A percentile compares a stretch with the other conserved stretches of the same genome.
phyloP scores from a whole-genome alignment of 2,888 invertebrate genomes.

The Chrysomela aeneicollis region DNA sequence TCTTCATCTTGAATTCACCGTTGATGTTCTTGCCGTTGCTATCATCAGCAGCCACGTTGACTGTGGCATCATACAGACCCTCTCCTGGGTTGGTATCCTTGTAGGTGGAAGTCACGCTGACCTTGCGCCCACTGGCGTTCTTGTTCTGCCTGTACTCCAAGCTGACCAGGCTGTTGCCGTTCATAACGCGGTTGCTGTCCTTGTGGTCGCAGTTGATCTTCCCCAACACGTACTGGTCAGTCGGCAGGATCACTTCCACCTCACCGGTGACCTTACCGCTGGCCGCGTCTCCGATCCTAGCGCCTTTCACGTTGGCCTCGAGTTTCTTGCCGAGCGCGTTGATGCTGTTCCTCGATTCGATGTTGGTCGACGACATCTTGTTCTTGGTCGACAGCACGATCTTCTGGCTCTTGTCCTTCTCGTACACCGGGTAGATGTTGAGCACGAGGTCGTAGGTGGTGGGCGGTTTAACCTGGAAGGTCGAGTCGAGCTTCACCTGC shows the following conservation, averaged over 20 bases:
- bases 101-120: constrained; percentile 55
- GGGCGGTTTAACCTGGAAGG: constrained; percentile 69
- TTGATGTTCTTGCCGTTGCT: constrained; percentile 63
- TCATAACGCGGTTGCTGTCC: constrained; percentile 48
- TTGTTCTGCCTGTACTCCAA: constrained; percentile 60
- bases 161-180: constrained; percentile 50
- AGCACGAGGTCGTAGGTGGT: constrained; percentile 69
- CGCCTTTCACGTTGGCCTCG: constrained; percentile 62
- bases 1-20: constrained; percentile 42
- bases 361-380: constrained; percentile 62
- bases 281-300: constrained; percentile 58
- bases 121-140: constrained; percentile 60
- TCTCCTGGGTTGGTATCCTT: constrained; percentile 61
- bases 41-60: constrained; percentile 60
- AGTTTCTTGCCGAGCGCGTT: constrained; percentile 63
- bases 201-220: constrained; percentile 56
- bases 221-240: constrained; percentile 60
- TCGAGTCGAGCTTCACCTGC: constrained; percentile 69
- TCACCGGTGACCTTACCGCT: constrained; percentile 62
- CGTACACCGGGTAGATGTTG: constrained; percentile 73
- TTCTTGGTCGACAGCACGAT: constrained; percentile 71
- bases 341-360: constrained; percentile 68
- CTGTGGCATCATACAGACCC: constrained; percentile 57
- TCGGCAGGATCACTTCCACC: constrained; percentile 64
- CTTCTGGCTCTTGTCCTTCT: constrained; percentile 74